Base-by-base conservation (phyloP, 2,888 invertebrate species). In the Carabus problematicus region DNA sequence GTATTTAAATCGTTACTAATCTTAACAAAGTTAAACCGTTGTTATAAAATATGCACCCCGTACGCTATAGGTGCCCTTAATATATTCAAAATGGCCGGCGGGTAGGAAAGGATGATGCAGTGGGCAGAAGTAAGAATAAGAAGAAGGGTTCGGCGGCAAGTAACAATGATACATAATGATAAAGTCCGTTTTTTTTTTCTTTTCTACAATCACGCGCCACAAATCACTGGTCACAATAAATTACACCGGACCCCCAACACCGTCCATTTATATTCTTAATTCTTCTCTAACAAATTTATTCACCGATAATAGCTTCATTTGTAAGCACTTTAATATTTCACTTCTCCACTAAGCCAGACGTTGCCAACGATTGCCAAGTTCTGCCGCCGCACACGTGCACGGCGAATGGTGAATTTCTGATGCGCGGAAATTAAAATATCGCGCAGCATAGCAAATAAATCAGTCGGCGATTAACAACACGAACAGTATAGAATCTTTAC, bases 231-330 rank as follows among this genome's bases (percentile, higher is more conserved):
- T n/a, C 58, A 58, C 58, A 58, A 66, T 66, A 66, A 66, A 64
- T 64, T 18, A 64, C 64, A 12, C 8, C 52, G 39, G 64, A 64
- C 64, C 64, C 64, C 64, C 64, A 64, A 64, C 64, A 54, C 56
- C 54, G 29, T 64, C n/a, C 56, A 56, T 64, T 64, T 64, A 64
- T 64, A 64, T 64, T 64, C 64, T 64, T 64, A 64, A 64, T 64
- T 64, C 64, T 64, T 64, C 55, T 42, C 64, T 45, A 64, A 64
- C 64, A 64, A 64, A 64, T 64, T 64, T 64, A 64, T 64, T 64
- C 64, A 64, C 64, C 64, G 64, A 64, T 64, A 64, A 64, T 64
- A 64, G 64, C 64, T 64, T 64, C 64, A 64, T 64, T 64, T 64
- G 64, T 64, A 64, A 56, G 64, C 64, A 54, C 64, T 45, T 64